Percentiles rank a stretch among this genome's conserved stretches.
phyloP scores from a whole-genome alignment of 2,113 vertebrate genomes.

The Phalacrocorax carbo region DNA sequence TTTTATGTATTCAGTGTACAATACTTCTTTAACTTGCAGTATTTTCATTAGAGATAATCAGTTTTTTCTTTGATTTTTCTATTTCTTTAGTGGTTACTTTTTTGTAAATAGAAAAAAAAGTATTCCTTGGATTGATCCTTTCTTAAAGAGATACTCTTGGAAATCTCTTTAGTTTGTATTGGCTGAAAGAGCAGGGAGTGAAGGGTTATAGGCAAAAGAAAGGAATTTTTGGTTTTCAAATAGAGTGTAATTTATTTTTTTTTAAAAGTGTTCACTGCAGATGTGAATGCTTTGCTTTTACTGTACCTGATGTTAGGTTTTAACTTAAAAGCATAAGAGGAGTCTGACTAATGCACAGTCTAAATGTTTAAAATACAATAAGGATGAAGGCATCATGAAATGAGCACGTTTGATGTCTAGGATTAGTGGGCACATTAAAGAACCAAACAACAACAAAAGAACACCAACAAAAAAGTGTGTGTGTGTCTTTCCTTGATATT shows the following conservation, averaged over 20 bases:
- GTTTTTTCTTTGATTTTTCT: not conserved
- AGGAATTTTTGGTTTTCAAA: not conserved
- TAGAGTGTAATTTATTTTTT: not conserved
- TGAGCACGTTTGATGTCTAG: not conserved
- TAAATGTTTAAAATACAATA: not conserved
- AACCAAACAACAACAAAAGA: not conserved
- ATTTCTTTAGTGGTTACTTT: not conserved
- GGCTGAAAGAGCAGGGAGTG: conserved; percentile 5
- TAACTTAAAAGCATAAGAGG: not conserved
- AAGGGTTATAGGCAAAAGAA: not conserved
- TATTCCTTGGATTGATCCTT: conserved; percentile 22
- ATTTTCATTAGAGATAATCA: not conserved
- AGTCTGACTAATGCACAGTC: not conserved
- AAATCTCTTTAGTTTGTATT: not conserved
- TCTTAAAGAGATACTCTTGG: conserved; percentile 36
- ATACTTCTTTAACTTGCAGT: not conserved
- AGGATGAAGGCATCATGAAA: not conserved
- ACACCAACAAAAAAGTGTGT: not conserved
- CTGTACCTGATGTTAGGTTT: not conserved
- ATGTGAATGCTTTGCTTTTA: not conserved
- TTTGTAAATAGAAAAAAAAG: not conserved
- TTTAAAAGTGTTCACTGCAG: not conserved
- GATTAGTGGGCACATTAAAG: not conserved
- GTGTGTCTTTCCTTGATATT: not conserved
- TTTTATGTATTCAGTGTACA: not conserved